phyloP scores from a whole-genome alignment of 1,140 invertebrate species.

The Chlorops oryzae region DNA sequence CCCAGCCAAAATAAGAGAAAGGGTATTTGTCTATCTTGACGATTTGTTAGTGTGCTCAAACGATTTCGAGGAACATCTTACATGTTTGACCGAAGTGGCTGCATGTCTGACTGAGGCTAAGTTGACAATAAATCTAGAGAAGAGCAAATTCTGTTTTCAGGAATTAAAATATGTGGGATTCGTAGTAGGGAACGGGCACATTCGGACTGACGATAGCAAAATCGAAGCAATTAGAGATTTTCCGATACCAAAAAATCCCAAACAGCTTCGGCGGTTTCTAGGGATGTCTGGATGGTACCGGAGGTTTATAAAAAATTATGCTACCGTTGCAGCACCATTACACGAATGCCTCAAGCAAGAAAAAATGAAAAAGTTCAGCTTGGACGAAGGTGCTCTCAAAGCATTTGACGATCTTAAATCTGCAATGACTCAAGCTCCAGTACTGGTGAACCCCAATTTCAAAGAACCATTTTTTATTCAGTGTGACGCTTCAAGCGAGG shows the following conservation, averaged over 20 bases:
- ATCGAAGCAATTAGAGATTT: conserved; percentile 20
- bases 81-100: conserved; percentile 1
- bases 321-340: conserved; percentile 32
- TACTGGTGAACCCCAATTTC: conserved; percentile 40
- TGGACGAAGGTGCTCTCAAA: not conserved
- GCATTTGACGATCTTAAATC: conserved; percentile 15
- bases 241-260: conserved; percentile 23
- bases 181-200: conserved; percentile 3
- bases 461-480: conserved; percentile 32
- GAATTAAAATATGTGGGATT: conserved; percentile 10
- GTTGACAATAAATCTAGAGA: conserved; percentile 24
- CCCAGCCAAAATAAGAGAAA: no score
- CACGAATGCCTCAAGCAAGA: not conserved
- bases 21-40: conserved; percentile 11
- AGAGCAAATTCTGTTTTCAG: conserved; percentile 13
- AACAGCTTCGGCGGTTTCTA: conserved; percentile 42
- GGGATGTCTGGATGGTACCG: conserved; percentile 48
- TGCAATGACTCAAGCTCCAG: conserved; percentile 29
- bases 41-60: conserved; percentile 6
- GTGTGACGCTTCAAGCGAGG: conserved; percentile 38
- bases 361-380: not conserved
- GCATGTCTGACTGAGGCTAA: conserved; percentile 8
- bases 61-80: conserved; percentile 10
- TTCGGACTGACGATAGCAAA: conserved; percentile 8
- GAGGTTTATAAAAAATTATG: conserved; percentile 48